phyloP scores from a whole-genome alignment of 2,888 invertebrate genomes.

The Rhorus exstirpatorius region DNA sequence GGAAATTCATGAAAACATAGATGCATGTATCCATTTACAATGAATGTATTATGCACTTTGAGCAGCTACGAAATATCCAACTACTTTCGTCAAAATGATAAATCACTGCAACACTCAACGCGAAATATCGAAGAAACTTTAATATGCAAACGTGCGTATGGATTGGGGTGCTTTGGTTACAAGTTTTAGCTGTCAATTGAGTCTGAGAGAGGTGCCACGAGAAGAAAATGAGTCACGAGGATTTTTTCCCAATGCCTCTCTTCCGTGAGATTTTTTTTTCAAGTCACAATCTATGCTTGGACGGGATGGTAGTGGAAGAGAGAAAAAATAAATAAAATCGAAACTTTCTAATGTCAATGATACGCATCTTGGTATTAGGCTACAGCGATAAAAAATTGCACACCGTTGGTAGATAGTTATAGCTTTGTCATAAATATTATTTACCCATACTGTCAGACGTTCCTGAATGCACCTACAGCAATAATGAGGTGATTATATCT shows the following conservation, averaged over 20 bases:
- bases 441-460: constrained; percentile 2
- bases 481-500: constrained; percentile 15
- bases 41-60: constrained; percentile 31
- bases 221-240: no score
- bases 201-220: no score
- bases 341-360: no score
- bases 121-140: constrained; percentile 12
- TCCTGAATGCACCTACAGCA: constrained; percentile 10
- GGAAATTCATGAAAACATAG: constrained; percentile 22
- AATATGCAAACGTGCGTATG: no score
- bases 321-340: no score
- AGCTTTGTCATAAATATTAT: constrained; percentile 13
- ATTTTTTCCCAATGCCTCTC: no score
- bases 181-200: no score
- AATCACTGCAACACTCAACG: constrained; percentile 41
- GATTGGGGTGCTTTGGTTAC: no score
- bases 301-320: no score
- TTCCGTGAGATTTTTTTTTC: background rate
- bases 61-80: constrained; percentile 36
- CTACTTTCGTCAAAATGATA: constrained; percentile 44
- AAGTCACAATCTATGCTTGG: background rate
- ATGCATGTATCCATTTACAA: constrained; percentile 27
- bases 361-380: background rate
- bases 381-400: constrained; percentile 9
- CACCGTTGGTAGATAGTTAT: background rate